phyloP scores from a whole-genome alignment of 2,797 vertebrate species.

The Chaenodraco wilsoni region DNA sequence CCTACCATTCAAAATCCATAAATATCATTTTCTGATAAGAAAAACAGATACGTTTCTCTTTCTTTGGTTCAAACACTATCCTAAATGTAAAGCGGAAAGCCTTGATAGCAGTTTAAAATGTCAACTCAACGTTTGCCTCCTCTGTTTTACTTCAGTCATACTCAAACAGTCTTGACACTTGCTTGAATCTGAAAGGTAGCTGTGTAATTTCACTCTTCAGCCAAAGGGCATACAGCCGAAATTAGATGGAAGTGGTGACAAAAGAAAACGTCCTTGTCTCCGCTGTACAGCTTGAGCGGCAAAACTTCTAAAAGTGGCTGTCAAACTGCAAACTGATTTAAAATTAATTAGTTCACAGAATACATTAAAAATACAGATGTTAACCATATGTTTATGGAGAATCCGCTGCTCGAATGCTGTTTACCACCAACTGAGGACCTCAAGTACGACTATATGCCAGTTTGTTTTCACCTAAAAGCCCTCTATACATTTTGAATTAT shows the following conservation, averaged over 20 bases:
- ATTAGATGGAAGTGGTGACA: background rate
- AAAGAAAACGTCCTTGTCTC: background rate
- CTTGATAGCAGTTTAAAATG: constrained; percentile 4
- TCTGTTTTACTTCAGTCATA: background rate
- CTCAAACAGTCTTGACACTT: constrained; percentile 12
- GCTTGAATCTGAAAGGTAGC: background rate
- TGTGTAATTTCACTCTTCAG: background rate
- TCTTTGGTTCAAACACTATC: background rate
- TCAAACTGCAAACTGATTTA: constrained; percentile 23
- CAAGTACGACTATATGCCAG: background rate
- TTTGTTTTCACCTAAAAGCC: constrained; percentile 25
- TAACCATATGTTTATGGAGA: background rate
- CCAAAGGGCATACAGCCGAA: constrained; percentile 1
- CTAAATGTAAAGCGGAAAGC: constrained; percentile 5
- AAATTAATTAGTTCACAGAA: constrained; percentile 7
- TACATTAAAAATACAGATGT: too few relatives aligned
- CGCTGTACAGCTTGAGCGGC: background rate
- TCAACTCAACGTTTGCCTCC: background rate
- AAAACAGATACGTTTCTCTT: background rate
- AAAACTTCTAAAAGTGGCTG: constrained; percentile 9
- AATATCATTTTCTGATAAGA: background rate
- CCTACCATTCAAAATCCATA: constrained; percentile 1
- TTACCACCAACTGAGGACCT: background rate
- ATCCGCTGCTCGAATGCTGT: background rate
- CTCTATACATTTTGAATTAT: constrained; percentile 20